A percentile compares a stretch with the other conserved stretches of the same genome.
phyloP scores from a whole-genome alignment of 2,113 vertebrate species.

The Pluvialis apricaria region DNA sequence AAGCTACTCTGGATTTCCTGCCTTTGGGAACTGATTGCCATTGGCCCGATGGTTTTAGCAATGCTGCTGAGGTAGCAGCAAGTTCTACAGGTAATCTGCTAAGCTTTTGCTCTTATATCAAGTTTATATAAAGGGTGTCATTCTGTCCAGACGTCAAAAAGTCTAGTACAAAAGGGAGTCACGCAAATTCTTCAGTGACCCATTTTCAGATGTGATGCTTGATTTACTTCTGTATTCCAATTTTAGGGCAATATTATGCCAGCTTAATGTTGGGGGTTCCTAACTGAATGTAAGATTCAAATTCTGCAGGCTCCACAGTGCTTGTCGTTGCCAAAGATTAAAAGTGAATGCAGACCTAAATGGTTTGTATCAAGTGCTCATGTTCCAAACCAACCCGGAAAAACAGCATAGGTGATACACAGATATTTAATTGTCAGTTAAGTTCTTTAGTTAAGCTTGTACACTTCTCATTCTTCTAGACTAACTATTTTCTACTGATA shows the following conservation, averaged over 20 bases:
- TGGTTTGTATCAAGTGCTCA: not conserved
- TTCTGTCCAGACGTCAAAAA: not conserved
- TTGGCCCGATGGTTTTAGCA: not conserved
- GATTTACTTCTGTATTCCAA: not conserved
- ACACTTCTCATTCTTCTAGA: not conserved
- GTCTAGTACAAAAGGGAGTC: not conserved
- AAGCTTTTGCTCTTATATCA: not conserved
- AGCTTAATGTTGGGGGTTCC: not conserved
- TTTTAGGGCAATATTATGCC: not conserved
- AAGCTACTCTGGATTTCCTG: not conserved
- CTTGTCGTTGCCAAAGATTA: not conserved
- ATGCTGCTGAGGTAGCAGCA: not conserved
- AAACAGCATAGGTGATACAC: not conserved
- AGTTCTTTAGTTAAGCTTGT: not conserved
- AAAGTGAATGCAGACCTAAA: not conserved
- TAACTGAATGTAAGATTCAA: not conserved
- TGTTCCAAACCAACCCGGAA: not conserved
- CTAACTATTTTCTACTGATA: not conserved
- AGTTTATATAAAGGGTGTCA: not conserved
- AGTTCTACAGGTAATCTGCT: not conserved
- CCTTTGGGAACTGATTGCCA: not conserved
- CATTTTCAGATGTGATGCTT: not conserved
- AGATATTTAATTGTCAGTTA: not conserved
- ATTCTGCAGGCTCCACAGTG: not conserved
- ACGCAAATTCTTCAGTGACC: not conserved